Base-by-base conservation (phyloP, 2,888 invertebrate genomes). In the Eilema sororculum region DNA sequence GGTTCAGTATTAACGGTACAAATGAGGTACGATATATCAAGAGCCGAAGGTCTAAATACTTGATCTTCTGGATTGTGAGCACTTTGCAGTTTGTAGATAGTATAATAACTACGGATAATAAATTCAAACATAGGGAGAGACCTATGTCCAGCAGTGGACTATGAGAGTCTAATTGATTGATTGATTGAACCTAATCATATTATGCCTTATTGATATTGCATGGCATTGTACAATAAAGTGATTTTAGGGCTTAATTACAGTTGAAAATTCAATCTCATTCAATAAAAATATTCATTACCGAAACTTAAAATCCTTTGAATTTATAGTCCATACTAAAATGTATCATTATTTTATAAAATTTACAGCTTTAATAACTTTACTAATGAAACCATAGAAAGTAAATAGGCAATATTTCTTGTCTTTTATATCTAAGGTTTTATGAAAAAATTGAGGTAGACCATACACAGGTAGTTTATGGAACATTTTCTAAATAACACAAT, bases 281-380 rank as follows among this genome's bases (percentile, higher is more conserved):
- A 33, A 37, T 41, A 30, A 52, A 52, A n/a, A 28, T 12, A 20
- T 46, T 64, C 20, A 46, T 30, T 30, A n/a, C 22, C n/a, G 3
- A 52, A n/a, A 65, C 28, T 13, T 65, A 56, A 56, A 56, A 52
- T 30, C 52, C 22, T 3, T 6, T 52, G 22, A 56, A 41, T 30
- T 52, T 65, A 65, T 56, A 10, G 8, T 12, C 46, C 6, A 13
- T 52, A 64, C 13, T 64, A 30, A 65, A 65, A 30, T 65, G 6
- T 56, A 65, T 22, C 13, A 52, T 52, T 28, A 22, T 16, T 52
- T 65, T 20, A 13, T 24, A 5, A 28, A 3, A 62, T 46, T 52
- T 58, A 58, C 20, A 20, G 58, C 58, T 13, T 13, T 25, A 24
- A 12, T 25, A 58, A 16, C 13, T 33, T 33, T 25, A 58, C 24